Base-by-base conservation (phyloP, 2,113 vertebrate genomes). In the Cranoglanis bouderius region DNA sequence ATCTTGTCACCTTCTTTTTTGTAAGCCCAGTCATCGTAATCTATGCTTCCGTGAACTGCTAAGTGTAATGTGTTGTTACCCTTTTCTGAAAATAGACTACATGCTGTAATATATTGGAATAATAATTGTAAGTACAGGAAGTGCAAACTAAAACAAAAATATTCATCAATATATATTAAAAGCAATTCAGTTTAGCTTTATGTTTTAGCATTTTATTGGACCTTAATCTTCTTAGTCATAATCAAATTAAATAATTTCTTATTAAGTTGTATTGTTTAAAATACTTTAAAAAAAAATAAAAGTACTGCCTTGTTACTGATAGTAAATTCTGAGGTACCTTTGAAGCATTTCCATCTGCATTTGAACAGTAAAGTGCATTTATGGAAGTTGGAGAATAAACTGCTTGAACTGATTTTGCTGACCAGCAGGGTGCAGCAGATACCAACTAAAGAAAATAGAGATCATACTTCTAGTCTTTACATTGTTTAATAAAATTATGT, bases 391-490 rank as follows among this genome's bases (percentile, higher is more conserved):
- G 26, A 49, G 9, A 51, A 55, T 21, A 35, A 81, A 81, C 14
- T 81, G 29, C 9, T 32, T 32, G 32, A 38, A 24, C 8, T 24
- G 18, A 82, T 57, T 38, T 82, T 82, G 6, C 10, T 82, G 12
- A 53, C 92, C 94, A 93, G 87, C 87, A 93, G 94, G 87, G 5
- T 93, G 93, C 89, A 92, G 90, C 87, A 93, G 26, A 63, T 55
- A 88, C 46, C 61, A 70, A 82, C 46, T 55, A 29, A 26, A 51
- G 46, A 57, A 74, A 74, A 40, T 19, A 10, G 0, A 10, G 81
- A 65, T 14, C 0, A 0, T 18, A n/a, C 9, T 43, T 21, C 6
- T 29, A 7, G 49, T n/a, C 14, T 80, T 53, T 80, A 2, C 49
- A 80, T 19, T 80, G 49, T 80, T 51, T 32, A 16, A n/a, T n/a